Evolutionary conservation across 2,797 vertebrate genomes (phyloP), one percentile per base, ranked within the genome.

Genomic region (Anguilla obscura): DNA sequence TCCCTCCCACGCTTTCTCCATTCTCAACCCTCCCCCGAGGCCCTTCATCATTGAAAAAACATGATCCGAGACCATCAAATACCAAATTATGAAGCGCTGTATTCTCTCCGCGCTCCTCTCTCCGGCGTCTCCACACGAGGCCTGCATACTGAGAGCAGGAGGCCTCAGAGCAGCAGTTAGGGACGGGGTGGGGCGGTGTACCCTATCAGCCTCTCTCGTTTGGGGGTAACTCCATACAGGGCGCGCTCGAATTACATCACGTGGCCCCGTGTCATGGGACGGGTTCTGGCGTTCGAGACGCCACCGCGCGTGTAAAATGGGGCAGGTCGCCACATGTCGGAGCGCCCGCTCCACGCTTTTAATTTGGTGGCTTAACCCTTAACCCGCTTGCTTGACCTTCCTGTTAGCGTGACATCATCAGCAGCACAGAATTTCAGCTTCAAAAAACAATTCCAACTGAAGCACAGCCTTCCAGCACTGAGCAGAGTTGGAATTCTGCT

Each of bases 1-100:
- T 92, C 91, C 92, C 92, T 86, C 74, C 84, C 85, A 33, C 84
- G 69, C 54, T 36, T 69, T n/a, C 45, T 82, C 79, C 92, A 87
- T 92, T 87, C 80, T 80, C 82, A 33, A 69, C 54, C 27, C 85
- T 89, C 89, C 90, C 89, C 0, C 85, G 91, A 92, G 93, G 91
- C 92, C 89, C 92, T 92, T 94, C 92, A 92, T 95, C 93, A 94
- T 94, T 93, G 93, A 92, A 92, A 94, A 95, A 96, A 95, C 94
- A 96, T 93, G 94, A 96, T 95, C 92, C 90, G 93, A 90, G 85
- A 92, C 94, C 92, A 93, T 96, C 95, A 95, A 94, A 93, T 92
- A 88, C 91, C 91, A 90, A 92, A 95, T 96, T 95, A 94, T 93
- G 93, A 92, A 91, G 92, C 87, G 92, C 92, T 90, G 93, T 92